Conservation (phyloP, 2,888 invertebrate species). For the Chironomus tentans region DNA sequence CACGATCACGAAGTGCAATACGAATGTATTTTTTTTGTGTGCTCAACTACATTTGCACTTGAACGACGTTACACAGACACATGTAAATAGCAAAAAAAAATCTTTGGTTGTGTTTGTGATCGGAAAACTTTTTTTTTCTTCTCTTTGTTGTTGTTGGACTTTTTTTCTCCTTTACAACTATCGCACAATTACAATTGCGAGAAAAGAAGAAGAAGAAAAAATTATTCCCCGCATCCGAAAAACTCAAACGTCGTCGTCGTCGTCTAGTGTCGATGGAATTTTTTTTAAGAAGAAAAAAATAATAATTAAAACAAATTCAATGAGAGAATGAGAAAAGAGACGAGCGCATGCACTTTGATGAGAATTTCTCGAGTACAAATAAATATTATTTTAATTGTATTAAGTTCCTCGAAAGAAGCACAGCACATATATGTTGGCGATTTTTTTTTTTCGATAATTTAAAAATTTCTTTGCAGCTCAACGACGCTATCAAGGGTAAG, state of each 20-base stretch:
- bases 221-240: slow-evolving; percentile 24
- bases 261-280: slow-evolving; percentile 4
- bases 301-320: neutral
- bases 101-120: neutral
- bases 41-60: neutral
- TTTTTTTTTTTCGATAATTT: too few relatives aligned
- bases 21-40: neutral
- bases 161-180: neutral
- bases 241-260: slow-evolving; percentile 6
- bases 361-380: neutral
- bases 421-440: too few relatives aligned
- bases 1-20: slow-evolving; percentile 13
- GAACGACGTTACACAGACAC: neutral
- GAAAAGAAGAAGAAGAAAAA: neutral
- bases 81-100: neutral
- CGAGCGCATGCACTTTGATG: slow-evolving; percentile 22
- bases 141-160: neutral
- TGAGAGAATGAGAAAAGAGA: slow-evolving; percentile 17
- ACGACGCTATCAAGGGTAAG: too few relatives aligned
- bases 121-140: neutral
- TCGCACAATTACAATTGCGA: neutral
- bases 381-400: slow-evolving; percentile 22
- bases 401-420: neutral
- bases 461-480: too few relatives aligned
- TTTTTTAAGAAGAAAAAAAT: too few relatives aligned